Evolutionary conservation across 2,113 vertebrate species (phyloP).

Genomic region (Cebus imitator): DNA sequence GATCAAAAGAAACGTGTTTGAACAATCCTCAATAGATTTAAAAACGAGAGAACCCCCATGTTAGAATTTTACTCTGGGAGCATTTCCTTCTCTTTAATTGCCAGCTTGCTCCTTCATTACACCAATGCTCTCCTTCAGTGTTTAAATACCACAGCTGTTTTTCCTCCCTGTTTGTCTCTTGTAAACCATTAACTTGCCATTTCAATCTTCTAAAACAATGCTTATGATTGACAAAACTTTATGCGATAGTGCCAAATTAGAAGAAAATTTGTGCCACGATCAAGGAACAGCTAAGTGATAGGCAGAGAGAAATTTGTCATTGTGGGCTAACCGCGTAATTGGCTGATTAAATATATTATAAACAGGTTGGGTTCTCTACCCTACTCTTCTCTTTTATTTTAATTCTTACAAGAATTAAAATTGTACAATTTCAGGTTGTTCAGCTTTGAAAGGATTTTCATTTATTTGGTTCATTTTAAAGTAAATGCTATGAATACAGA

Average conservation of each 20-base stretch:
- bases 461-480: background rate
- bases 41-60: constrained; percentile 40
- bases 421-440: background rate
- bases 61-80: constrained; percentile 46
- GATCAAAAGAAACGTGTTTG: constrained; percentile 54
- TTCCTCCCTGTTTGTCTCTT: constrained; percentile 57
- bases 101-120: constrained; percentile 62
- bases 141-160: constrained; percentile 77
- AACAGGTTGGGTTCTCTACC: background rate
- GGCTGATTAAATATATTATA: constrained; percentile 54
- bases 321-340: constrained; percentile 64
- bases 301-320: constrained; percentile 66
- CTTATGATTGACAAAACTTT: constrained; percentile 72
- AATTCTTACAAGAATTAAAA: background rate
- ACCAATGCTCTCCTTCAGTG: constrained; percentile 55
- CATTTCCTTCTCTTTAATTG: constrained; percentile 68
- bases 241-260: constrained; percentile 70
- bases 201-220: constrained; percentile 66
- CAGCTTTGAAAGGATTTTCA: background rate
- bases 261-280: constrained; percentile 67
- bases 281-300: constrained; percentile 42
- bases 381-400: background rate
- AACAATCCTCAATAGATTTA: constrained; percentile 61
- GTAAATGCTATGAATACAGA: background rate
- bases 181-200: constrained; percentile 77